phyloP scores from a whole-genome alignment of 2,888 invertebrate genomes.

The Xanthostigma xanthostigma region DNA sequence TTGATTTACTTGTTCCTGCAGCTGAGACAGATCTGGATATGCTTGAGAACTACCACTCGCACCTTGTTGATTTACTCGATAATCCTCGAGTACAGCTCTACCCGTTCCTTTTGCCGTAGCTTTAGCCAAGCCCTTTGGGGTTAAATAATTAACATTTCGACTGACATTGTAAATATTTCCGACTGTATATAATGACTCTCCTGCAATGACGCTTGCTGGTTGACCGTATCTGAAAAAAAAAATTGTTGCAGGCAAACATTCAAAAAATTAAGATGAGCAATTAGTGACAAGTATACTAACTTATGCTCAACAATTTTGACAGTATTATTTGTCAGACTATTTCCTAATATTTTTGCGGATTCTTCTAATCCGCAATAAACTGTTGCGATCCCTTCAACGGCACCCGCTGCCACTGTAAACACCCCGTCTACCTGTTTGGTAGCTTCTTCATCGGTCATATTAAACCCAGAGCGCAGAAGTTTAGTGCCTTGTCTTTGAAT shows the following conservation, averaged over 20 bases:
- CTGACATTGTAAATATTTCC: constrained; percentile 54
- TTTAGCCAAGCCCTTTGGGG: constrained; percentile 50
- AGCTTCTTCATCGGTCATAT: constrained; percentile 37
- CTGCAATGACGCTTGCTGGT: constrained; percentile 47
- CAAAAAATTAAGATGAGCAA: neutral
- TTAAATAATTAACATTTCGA: constrained; percentile 46
- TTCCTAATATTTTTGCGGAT: constrained; percentile 50
- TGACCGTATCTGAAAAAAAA: constrained; percentile 43
- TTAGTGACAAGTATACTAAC: constrained; percentile 29
- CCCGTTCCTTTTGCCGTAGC: constrained; percentile 46
- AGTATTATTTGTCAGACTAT: constrained; percentile 51
- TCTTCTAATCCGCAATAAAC: constrained; percentile 55
- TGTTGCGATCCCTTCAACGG: constrained; percentile 52
- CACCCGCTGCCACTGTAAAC: constrained; percentile 52
- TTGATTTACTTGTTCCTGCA: neutral
- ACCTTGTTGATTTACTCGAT: constrained; percentile 17
- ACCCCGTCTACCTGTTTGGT: constrained; percentile 39
- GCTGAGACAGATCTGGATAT: neutral
- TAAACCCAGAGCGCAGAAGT: constrained; percentile 37
- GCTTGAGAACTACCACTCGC: no score
- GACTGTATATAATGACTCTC: constrained; percentile 48
- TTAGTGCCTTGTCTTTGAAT: constrained; percentile 46
- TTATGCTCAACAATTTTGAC: constrained; percentile 58
- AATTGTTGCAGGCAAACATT: neutral
- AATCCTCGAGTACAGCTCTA: constrained; percentile 33